Evolutionary conservation across 2,888 invertebrate species (phyloP), one percentile per base, ranked within the genome.

Genomic region (Dione vanillae): DNA sequence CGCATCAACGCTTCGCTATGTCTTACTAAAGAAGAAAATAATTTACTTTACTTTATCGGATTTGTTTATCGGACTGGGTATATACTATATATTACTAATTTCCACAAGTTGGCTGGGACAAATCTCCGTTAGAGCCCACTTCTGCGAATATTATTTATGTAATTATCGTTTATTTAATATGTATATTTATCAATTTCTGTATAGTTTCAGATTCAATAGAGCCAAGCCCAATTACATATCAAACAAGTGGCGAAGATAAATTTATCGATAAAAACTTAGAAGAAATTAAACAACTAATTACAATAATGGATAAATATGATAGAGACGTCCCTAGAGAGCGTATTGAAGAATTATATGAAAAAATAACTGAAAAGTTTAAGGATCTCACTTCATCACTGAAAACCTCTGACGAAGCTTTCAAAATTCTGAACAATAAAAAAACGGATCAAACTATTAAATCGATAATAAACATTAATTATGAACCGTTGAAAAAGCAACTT

Each of bases 341-440:
- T 3, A 75, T 72, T 1, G 77, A 83, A 6, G 51, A 72, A 1
- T 67, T 81, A 0, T 82, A 83, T 67, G 72, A 80, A 0, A 78
- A 81, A 27, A 84, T 88, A 74, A 74, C 79, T 8, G 62, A 72
- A 1, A 71, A 75, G 0, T 11, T 89, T 2, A 78, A 81, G 37
- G 78, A 83, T 6, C 73, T 91, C 2, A 79, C 76, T 2, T 77
- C 83, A 14, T 72, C 79, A 7, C 70, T 88, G 0, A 80, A 78
- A 65, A 76, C 82, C n/a, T 74, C 79, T 0, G 78, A 77, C 5
- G 81, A 86, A 20, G 83, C 85, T 0, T 80, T 85, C 51, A 80
- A 77, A 62, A 89, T 91, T 67, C 65, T 90, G 0, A 85, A 84
- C 75, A 81, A 78, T 0, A 85, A 85, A 64, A 91, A 91, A 0